Base-by-base conservation (phyloP, 2,888 invertebrate genomes). In the Formica aserva region DNA sequence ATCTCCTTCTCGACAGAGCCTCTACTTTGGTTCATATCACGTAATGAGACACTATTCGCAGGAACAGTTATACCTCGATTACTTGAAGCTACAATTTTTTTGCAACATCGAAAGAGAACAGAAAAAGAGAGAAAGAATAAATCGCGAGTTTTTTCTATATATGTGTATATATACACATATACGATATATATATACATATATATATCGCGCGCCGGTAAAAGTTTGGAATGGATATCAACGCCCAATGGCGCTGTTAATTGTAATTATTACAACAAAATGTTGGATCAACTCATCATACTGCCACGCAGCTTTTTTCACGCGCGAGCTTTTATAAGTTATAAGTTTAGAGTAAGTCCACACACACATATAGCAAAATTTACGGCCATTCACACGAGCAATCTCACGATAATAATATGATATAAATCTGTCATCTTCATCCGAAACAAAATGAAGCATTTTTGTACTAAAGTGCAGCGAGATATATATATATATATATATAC, bases 391-490 rank as follows among this genome's bases (percentile, higher is more conserved):
- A 88, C 92, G 88, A 52, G 52, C 52, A 52, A 52, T 60, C 41
- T 93, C 90, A 90, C 91, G 87, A 91, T 85, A 48, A 48, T 48
- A 88, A 91, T 88, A 92, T 89, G 91, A 91, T 91, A 92, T 90
- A 92, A 94, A 92, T 91, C 88, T 91, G 92, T 92, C 90, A 90
- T 90, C n/a, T 71, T 72, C 72, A 45, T 90, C 90, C 85, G 89
- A 93, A 93, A 92, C 90, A 92, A 93, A 92, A 92, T 92, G 89
- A 93, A 94, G 93, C 92, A 89, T 92, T 93, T 93, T 94, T 94
- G 94, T 94, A 94, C 94, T 94, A 94, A 94, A 94, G 94, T 94
- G 94, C 94, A 94, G 92, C 93, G 92, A 93, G 93, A 93, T 66
- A 66, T 66, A 35, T 65, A 22, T 65, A 38, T 65, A 38, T 8